A percentile compares a stretch with the other conserved stretches of the same genome.
These are phyloP conservation scores for Eulithis prunata DNA, from an alignment of 2,888 invertebrate genomes.

Conservation along the genomic window DNA sequence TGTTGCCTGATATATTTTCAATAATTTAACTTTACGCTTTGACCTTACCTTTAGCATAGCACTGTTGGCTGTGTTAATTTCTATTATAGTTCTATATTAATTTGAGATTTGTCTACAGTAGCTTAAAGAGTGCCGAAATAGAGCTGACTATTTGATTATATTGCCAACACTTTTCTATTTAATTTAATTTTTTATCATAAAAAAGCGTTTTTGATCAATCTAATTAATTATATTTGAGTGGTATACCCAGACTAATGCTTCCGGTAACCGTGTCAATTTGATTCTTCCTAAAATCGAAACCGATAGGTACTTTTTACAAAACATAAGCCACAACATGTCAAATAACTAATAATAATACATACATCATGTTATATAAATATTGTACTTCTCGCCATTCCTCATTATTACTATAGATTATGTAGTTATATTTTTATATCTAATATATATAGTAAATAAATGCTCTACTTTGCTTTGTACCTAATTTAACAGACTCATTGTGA, in stretches of 20 bases:
- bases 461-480: conserved; percentile 18
- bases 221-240: not conserved
- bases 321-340: too few relatives aligned
- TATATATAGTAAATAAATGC: not conserved
- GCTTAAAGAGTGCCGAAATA: not conserved
- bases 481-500: not conserved
- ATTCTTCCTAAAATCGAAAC: conserved; percentile 20
- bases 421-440: conserved; percentile 7
- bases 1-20: not conserved
- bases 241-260: conserved; percentile 9
- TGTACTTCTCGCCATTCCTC: conserved; percentile 25
- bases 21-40: not conserved
- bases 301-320: not conserved
- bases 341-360: too few relatives aligned
- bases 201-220: not conserved
- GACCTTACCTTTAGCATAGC: not conserved
- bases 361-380: not conserved
- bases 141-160: not conserved
- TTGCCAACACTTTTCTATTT: not conserved
- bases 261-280: conserved; percentile 21
- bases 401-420: not conserved
- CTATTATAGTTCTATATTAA: too few relatives aligned
- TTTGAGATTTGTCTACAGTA: too few relatives aligned
- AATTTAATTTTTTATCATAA: too few relatives aligned
- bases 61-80: too few relatives aligned